These are phyloP conservation scores for Pelodiscus sinensis DNA, from an alignment of 2,113 vertebrate species.

Conservation along the genomic window DNA sequence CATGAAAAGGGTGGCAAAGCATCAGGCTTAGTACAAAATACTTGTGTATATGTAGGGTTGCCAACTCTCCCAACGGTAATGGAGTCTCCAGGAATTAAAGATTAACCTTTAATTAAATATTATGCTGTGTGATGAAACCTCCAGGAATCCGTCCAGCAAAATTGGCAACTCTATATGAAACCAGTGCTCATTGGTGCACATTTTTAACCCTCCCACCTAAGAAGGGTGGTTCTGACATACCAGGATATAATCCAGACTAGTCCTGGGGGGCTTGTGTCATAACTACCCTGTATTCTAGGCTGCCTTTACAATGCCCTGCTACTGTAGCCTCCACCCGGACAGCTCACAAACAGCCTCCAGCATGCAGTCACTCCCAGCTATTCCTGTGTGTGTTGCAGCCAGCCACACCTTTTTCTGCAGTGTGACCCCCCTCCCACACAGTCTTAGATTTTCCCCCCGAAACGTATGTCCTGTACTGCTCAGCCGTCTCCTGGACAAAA, in stretches of 20 bases:
- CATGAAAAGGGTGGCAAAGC: neutral
- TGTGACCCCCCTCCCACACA: neutral
- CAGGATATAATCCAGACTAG: neutral
- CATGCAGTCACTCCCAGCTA: neutral
- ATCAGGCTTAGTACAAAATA: fast-evolving
- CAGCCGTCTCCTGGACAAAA: neutral
- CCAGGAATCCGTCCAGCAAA: too few relatives aligned
- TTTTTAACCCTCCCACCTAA: neutral
- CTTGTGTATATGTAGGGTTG: fast-evolving
- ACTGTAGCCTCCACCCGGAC: neutral
- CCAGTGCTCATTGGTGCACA: fast-evolving
- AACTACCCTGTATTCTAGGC: neutral
- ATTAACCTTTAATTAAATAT: too few relatives aligned
- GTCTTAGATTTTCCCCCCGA: neutral
- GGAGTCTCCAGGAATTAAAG: too few relatives aligned
- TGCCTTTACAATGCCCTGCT: neutral
- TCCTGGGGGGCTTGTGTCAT: neutral
- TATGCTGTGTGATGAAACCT: too few relatives aligned
- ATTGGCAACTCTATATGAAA: too few relatives aligned
- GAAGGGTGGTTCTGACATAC: neutral
- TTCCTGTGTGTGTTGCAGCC: neutral
- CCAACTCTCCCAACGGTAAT: too few relatives aligned
- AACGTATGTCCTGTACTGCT: neutral
- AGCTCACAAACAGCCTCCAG: neutral
- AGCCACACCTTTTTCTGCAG: neutral